Evolutionary conservation across 2,113 vertebrate genomes (phyloP), one percentile per base, ranked within the genome.

Genomic region (Butorides virescens): DNA sequence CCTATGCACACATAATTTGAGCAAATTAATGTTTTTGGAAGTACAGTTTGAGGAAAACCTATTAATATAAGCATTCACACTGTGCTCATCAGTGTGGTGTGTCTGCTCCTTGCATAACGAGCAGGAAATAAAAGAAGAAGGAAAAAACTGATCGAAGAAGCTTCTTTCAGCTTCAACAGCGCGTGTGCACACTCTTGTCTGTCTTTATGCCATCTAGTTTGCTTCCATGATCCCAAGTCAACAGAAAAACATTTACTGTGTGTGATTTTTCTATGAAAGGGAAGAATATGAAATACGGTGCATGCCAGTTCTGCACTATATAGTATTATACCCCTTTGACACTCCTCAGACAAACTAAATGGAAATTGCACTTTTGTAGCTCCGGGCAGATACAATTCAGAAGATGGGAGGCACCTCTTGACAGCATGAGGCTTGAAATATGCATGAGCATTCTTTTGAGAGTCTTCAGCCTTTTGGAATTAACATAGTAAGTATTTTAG

Each of bases 361-460:
- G 36, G 83, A 94, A 95, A 89, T 68, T 82, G 18, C 32, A 58
- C 62, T 79, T 91, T 6, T 85, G 77, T 89, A 85, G 46, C 74
- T 91, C 77, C 66, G 80, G 62, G 76, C 70, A 91, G 70, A 71
- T 59, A 74, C 13, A 83, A 59, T 74, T 93, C 76, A 81, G 77
- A 92, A 91, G 52, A 68, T 29, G 75, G 58, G n/a, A 92, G 47
- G 30, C 56, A 93, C 39, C 56, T 91, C 83, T 91, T 81, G 73
- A 63, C 61, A 93, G 34, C 13, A 3, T 4, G 5, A 52, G 25
- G 56, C 56, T 88, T 96, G 91, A 94, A 96, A 96, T 92, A 91
- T 93, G 44, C 53, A 90, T 95, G 61, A 94, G 21, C 39, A 52
- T 92, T 80, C 78, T 92, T 92, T 37, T 78, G 76, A 89, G 65